Base-by-base conservation (phyloP, 35 echinoderm and acorn worm species). In the Ophioderma brevispina region DNA sequence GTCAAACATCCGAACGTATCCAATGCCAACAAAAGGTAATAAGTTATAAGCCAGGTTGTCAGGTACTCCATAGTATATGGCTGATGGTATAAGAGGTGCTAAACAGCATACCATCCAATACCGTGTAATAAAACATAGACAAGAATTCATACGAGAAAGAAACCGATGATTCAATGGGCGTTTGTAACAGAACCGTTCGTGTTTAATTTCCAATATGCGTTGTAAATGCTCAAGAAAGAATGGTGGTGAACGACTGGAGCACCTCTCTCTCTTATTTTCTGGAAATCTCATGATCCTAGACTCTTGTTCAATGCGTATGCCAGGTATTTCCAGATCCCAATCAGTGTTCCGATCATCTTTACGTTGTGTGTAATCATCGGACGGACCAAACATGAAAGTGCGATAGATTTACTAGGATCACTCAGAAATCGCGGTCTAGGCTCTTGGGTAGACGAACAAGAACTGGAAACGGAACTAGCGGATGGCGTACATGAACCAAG, bases 21-120 rank as follows among this genome's bases (percentile, higher is more conserved):
- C 83, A 28, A 59, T 23, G 25, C 49, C 83, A 5, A 85, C 19
- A 14, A 64, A 64, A 5, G 83, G 33, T 17, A 85, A 18, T 36
- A 85, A 37, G 17, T 64, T 34, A 23, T 35, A 33, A 35, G 83
- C 49, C n/a, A 25, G 33, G 21, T 85, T 35, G 14, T 52, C 35
- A 23, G 35, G 32, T 23, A 64, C 36, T 21, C 33, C 50, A 85
- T 36, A 37, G 15, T 37, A 63, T 1, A 64, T 55, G 13, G 83
- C 83, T 13, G 32, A 33, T 19, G 83, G 35, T 34, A 85, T 59
- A 37, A 63, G 36, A 37, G 63, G 83, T 8, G 52, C 33, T 25
- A 59, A 17, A 59, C 63, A 21, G 83, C 52, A 32, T 52, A 52
- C 83, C 83, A 64, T 18, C 83, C 83, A 23, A 63, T 37, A 37